These are phyloP conservation scores for Amblyopsis hoosieri DNA, from an alignment of 2,797 vertebrate genomes.

Conservation along the genomic window DNA sequence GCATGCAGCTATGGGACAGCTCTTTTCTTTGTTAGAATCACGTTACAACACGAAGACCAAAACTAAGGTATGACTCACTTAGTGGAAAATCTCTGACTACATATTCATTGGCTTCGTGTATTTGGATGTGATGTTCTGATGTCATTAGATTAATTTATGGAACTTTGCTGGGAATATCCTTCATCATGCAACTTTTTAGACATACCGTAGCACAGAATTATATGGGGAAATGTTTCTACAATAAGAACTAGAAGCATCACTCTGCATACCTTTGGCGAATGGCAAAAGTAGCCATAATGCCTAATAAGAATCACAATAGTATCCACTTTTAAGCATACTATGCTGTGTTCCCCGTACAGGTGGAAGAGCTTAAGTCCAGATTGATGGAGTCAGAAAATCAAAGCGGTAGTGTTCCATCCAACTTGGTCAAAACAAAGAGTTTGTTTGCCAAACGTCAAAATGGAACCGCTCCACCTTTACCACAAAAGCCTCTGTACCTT, in stretches of 20 bases:
- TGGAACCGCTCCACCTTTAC: conserved; percentile 60
- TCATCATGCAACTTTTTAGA: no score
- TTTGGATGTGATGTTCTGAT: no score
- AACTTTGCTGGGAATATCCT: no score
- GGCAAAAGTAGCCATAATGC: no score
- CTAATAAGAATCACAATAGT: no score
- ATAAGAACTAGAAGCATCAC: no score
- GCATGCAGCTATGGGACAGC: no score
- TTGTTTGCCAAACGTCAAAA: conserved; percentile 45
- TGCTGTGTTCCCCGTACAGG: conserved; percentile 63
- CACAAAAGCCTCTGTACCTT: conserved; percentile 70
- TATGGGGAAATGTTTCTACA: no score
- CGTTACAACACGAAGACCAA: conserved; percentile 33
- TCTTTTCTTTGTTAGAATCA: not conserved
- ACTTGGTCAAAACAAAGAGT: conserved; percentile 43
- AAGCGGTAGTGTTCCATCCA: conserved; percentile 42
- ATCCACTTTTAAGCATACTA: conserved; percentile 6
- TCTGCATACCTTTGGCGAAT: no score
- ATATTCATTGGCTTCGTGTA: no score
- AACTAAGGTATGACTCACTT: not conserved
- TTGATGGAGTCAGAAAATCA: conserved; percentile 73
- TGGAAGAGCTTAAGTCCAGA: conserved; percentile 89
- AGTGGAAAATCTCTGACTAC: not conserved
- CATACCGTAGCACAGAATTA: no score
- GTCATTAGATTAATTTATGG: no score